phyloP scores from a whole-genome alignment of 2,888 invertebrate species.

The Axea sp. region DNA sequence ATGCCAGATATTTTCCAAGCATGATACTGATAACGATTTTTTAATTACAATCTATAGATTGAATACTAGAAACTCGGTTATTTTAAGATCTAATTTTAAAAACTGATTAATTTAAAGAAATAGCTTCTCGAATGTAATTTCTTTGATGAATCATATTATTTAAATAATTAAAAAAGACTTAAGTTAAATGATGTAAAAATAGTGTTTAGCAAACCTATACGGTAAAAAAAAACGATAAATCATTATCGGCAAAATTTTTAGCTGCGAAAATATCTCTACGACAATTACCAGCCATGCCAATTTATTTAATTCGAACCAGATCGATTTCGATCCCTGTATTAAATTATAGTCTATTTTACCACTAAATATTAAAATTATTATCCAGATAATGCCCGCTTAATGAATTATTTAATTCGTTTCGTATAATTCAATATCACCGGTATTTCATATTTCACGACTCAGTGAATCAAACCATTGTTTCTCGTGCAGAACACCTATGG shows the following conservation, averaged over 20 bases:
- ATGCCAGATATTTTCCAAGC: too few species aligned
- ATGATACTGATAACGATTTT: too few species aligned
- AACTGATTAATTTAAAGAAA: too few species aligned
- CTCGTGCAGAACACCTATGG: constrained; percentile 26
- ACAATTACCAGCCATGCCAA: neutral
- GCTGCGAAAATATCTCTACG: neutral
- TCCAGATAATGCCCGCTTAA: constrained; percentile 39
- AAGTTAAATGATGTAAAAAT: too few species aligned
- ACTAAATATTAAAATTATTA: constrained; percentile 40
- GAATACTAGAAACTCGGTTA: too few species aligned
- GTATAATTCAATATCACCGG: constrained; percentile 40
- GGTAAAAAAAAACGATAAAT: neutral
- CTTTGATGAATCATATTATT: too few species aligned
- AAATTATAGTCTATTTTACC: constrained; percentile 27
- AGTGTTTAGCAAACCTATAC: too few species aligned
- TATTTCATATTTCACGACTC: constrained; percentile 32
- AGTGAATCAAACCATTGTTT: constrained; percentile 45
- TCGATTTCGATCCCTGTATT: constrained; percentile 9
- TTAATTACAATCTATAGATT: too few species aligned
- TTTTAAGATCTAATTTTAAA: too few species aligned
- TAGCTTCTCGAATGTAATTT: too few species aligned
- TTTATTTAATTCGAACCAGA: constrained; percentile 11
- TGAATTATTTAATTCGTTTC: constrained; percentile 45
- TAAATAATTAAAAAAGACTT: too few species aligned
- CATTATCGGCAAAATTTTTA: neutral